Base-by-base conservation (phyloP, 2,888 invertebrate genomes). In the Fragum whitleyi region DNA sequence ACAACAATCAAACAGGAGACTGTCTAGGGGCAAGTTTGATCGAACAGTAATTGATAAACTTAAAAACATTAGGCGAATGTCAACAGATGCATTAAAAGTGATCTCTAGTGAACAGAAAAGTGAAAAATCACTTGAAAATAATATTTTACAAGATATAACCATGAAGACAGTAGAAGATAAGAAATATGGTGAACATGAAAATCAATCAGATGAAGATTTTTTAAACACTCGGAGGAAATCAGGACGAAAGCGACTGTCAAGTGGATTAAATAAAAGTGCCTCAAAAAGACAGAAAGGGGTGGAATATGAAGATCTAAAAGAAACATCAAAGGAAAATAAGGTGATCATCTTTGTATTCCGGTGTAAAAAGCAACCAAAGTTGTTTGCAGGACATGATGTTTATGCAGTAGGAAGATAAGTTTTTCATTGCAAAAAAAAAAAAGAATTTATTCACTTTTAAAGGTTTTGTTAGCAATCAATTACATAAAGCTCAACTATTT, bases 201-300 rank as follows among this genome's bases (percentile, higher is more conserved):
- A 3, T 7, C 65, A 19, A 2, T 70, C 72, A 0, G 81, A 81
- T 57, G 84, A 84, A 14, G 81, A 84, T 21, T 80, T 81, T 23
- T 26, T 84, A 23, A 77, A 76, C 28, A 81, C 81, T 1, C 32
- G 84, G 39, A 62, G 84, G 62, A 77, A 72, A 55, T 74, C 81
- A 51, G 79, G 76, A n/a, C 68, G 84, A 21, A 84, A 84, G 39
- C 69, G 84, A 23, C 68, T 65, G 32, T 74, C 81, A 23, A 79
- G 72, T 28, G 53, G 75, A 9, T 65, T 53, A 21, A 61, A 16
- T n/a, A 53, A 62, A 36, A 61, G 65, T 9, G 71, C 62, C 26
- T 11, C 65, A 16, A 84, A 84, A 68, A 61, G 79, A 28, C 67
- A 67, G 19, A 84, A 81, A 81, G 79, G 77, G n/a, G 69, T 81